phyloP scores from a whole-genome alignment of 2,797 vertebrate genomes.

The Merluccius polli region DNA sequence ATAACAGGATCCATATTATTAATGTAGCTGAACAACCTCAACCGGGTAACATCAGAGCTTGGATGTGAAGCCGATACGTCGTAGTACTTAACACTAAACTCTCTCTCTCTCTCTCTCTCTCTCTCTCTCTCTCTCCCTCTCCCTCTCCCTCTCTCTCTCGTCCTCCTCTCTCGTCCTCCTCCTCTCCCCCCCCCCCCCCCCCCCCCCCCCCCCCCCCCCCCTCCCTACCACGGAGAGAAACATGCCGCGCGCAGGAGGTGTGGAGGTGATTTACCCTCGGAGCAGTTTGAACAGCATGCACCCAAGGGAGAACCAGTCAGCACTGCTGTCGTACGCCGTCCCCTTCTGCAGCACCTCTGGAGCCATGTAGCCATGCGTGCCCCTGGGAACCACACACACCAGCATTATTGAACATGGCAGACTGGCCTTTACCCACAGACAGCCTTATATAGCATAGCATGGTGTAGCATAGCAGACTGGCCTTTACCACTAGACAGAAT shows the following conservation, averaged over 20 bases:
- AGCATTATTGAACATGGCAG: not conserved
- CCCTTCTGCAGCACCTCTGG: constrained; percentile 98
- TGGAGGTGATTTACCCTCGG: constrained; percentile 79
- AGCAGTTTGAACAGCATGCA: constrained; percentile 99
- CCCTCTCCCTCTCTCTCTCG: too few species aligned
- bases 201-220: too few species aligned
- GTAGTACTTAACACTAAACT: not conserved
- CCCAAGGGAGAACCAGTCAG: constrained; percentile 97
- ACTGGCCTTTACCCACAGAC: not conserved
- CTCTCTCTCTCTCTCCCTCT: too few species aligned
- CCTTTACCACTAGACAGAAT: not conserved
- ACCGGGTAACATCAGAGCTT: too few species aligned
- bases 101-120: too few species aligned
- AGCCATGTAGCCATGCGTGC: constrained; percentile 98
- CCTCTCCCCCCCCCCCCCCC: too few species aligned
- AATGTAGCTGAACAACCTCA: too few species aligned
- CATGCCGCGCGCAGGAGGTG: not conserved
- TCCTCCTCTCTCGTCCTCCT: too few species aligned
- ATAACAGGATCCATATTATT: not conserved
- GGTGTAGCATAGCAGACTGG: not conserved
- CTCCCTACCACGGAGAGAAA: constrained; percentile 14
- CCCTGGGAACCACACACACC: constrained; percentile 64
- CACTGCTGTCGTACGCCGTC: constrained; percentile 95
- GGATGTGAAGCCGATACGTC: too few species aligned
- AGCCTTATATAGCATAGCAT: not conserved